Evolutionary conservation across 1,140 invertebrate genomes (phyloP), one percentile per base, ranked within the genome.

Genomic region (Brachionus plicatilis): DNA sequence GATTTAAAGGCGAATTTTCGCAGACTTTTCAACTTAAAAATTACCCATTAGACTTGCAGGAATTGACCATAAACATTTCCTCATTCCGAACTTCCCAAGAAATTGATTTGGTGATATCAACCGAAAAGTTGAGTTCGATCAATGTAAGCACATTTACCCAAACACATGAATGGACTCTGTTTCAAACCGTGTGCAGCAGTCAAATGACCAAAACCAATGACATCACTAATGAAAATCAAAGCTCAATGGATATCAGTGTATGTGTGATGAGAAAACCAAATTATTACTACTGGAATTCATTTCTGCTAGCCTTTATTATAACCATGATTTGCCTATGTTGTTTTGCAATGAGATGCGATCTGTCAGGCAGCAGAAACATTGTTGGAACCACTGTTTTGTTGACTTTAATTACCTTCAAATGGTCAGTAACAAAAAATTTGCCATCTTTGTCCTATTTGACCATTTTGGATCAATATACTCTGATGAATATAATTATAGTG

Each of bases 251-350:
- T 5, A 76, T 76, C 9, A 76, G 72, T 50, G 72, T 76, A 12
- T 76, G 72, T 76, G 45, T 76, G 47, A 9, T 50, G 20, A 47
- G 72, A 76, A 76, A 76, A 76, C 72, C 72, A 4, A 50, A 76
- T 50, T 76, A 76, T 29, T 76, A 76, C 20, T 76, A 76, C 33
- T 76, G 72, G 72, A 76, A 76, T 50, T 76, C 72, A 14, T 76
- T 76, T 76, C 47, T 76, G 12, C 20, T 76, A 4, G 45, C 45
- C 8, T 76, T 76, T 33, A 76, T 76, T 14, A 76, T 76, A 8
- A 50, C 72, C 17, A 76, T 76, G 72, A 76, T 76, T 27, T 76
- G 72, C n/a, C 27, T 76, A 53, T 76, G 72, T 6, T 76, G 72
- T 50, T 76, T 76, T 50, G 43, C 72, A 6, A 50, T 76, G 17